phyloP scores from a whole-genome alignment of 2,888 invertebrate genomes.

The Pocota personata region DNA sequence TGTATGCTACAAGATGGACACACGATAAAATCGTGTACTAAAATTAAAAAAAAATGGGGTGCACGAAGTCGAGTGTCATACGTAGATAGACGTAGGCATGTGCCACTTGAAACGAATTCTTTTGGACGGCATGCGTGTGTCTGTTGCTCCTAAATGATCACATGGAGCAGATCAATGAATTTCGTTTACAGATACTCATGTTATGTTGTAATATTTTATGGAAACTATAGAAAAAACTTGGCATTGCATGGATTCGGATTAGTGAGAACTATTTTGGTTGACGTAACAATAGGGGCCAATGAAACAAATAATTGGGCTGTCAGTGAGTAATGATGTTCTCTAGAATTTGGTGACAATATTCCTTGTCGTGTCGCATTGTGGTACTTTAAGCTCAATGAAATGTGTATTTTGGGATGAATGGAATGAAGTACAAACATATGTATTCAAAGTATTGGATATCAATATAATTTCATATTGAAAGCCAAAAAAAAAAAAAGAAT shows the following conservation, averaged over 20 bases:
- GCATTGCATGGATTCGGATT: background rate
- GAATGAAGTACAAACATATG: background rate
- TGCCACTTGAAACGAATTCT: conserved; percentile 1
- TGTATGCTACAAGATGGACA: background rate
- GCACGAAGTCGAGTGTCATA: background rate
- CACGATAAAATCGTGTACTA: background rate
- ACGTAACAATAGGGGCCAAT: background rate
- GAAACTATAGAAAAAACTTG: background rate
- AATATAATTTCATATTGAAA: no score
- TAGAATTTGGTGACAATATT: background rate
- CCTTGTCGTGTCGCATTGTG: background rate
- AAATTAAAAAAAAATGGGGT: background rate
- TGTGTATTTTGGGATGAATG: background rate
- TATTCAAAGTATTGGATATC: no score
- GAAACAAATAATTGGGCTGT: background rate
- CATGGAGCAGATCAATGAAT: background rate
- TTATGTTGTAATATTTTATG: background rate
- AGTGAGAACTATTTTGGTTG: background rate
- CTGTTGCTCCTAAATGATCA: background rate
- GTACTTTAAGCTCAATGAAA: background rate
- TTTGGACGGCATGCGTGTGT: background rate
- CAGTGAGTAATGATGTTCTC: background rate
- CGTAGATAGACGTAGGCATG: background rate
- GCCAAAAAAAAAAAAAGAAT: no score
- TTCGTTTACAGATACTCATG: background rate